Evolutionary conservation across 1,140 invertebrate genomes (phyloP).

Genomic region (Paraescarpia echinospica): DNA sequence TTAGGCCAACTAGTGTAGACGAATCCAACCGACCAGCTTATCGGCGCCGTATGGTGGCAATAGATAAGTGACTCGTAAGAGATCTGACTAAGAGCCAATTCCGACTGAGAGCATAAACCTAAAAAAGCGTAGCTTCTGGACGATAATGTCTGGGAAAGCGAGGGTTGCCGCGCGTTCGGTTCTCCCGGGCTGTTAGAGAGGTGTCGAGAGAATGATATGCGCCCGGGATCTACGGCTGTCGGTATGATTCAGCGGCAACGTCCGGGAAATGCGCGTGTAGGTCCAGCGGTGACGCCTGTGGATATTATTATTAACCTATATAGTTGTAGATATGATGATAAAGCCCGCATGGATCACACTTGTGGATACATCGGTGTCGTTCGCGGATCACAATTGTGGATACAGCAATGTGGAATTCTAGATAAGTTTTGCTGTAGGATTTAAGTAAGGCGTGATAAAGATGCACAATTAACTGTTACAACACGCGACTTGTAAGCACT

Average conservation of each 20-base stretch:
- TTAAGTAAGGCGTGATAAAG: no score
- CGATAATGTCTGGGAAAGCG: neutral
- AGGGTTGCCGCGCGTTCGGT: neutral
- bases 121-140: neutral
- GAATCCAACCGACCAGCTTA: neutral
- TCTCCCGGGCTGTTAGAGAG: neutral
- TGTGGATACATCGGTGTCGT: no score
- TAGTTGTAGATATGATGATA: no score
- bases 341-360: no score
- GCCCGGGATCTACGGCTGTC: neutral
- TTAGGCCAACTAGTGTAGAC: neutral
- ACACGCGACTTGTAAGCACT: no score
- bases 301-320: neutral
- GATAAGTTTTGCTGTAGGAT: no score
- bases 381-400: no score
- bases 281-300: neutral
- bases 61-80: neutral
- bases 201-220: neutral
- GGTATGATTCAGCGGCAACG: neutral
- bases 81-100: neutral
- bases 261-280: neutral
- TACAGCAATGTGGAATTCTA: no score
- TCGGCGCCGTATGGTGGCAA: neutral
- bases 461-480: no score
- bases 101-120: neutral